Conservation (phyloP, 2,888 invertebrate genomes). For the Caenorhabditis imperialis region DNA sequence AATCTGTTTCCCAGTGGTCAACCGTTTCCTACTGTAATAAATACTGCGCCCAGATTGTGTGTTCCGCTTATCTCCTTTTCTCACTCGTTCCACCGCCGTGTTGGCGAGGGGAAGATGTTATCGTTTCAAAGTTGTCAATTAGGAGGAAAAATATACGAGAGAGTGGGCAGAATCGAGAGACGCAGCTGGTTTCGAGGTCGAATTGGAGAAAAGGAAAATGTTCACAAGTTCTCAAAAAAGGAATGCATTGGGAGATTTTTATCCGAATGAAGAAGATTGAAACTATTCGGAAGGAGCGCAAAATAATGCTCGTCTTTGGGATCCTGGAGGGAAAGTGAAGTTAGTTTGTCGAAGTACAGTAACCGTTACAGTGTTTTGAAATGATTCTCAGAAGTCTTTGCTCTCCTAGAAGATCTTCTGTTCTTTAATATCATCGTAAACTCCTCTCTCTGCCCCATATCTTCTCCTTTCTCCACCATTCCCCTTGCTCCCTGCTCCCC, state of each 20-base stretch:
- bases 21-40: slow-evolving; percentile 5
- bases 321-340: too few species aligned
- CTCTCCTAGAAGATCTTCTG: too few species aligned
- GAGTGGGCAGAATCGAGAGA: neutral
- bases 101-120: slow-evolving; percentile 7
- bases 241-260: neutral
- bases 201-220: slow-evolving; percentile 13
- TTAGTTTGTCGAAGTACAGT: too few species aligned
- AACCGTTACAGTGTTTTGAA: too few species aligned
- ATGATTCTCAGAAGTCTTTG: too few species aligned
- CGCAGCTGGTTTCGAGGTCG: slow-evolving; percentile 29
- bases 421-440: too few species aligned
- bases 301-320: too few species aligned
- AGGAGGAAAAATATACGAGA: slow-evolving; percentile 10
- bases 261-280: neutral
- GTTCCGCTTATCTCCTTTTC: slow-evolving; percentile 19
- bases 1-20: too few species aligned
- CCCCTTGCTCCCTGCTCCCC: too few species aligned
- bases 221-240: slow-evolving; percentile 10
- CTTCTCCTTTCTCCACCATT: neutral
- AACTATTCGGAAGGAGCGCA: too few species aligned
- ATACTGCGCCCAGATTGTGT: slow-evolving; percentile 34
- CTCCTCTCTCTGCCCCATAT: neutral
- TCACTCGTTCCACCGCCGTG: neutral
- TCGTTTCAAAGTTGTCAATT: slow-evolving; percentile 26